Evolutionary conservation across 2,888 invertebrate genomes (phyloP).

Genomic region (Troglohyphantes excavatus): DNA sequence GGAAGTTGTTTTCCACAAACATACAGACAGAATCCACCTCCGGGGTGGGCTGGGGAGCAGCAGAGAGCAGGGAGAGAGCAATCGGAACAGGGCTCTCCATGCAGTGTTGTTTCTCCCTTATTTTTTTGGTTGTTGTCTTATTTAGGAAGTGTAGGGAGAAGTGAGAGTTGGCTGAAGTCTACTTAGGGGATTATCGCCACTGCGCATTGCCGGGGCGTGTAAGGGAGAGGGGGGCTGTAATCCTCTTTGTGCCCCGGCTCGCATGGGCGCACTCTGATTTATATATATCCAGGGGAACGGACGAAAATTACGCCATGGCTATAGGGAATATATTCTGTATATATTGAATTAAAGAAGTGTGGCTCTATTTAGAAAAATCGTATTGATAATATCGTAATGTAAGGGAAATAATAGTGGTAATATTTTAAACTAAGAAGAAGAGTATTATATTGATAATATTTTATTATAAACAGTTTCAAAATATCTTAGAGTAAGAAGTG

Average conservation of each 20-base stretch:
- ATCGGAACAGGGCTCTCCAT: constrained; percentile 44
- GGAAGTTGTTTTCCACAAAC: constrained; percentile 75
- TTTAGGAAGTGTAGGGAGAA: constrained; percentile 70
- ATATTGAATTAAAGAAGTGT: too few relatives aligned
- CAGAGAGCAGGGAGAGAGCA: constrained; percentile 19
- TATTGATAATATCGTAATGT: too few relatives aligned
- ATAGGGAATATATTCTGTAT: background rate
- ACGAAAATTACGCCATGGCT: background rate
- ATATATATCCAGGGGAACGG: constrained; percentile 10
- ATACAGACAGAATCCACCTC: constrained; percentile 56
- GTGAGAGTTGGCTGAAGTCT: constrained; percentile 50
- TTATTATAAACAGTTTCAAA: too few relatives aligned
- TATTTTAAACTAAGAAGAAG: too few relatives aligned
- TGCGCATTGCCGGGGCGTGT: constrained; percentile 23
- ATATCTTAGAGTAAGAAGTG: too few relatives aligned
- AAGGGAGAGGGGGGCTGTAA: constrained; percentile 49
- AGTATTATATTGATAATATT: too few relatives aligned
- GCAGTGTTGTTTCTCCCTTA: background rate
- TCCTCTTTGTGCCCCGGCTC: constrained; percentile 49
- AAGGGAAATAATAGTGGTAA: too few relatives aligned
- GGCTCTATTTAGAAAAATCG: too few relatives aligned
- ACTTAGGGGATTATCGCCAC: constrained; percentile 73
- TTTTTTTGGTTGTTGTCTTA: constrained; percentile 59
- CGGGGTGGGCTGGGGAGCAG: background rate
- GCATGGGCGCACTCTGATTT: constrained; percentile 15